Evolutionary conservation across 2,113 vertebrate genomes (phyloP), one percentile per base, ranked within the genome.

Genomic region (Apeltes quadracus): DNA sequence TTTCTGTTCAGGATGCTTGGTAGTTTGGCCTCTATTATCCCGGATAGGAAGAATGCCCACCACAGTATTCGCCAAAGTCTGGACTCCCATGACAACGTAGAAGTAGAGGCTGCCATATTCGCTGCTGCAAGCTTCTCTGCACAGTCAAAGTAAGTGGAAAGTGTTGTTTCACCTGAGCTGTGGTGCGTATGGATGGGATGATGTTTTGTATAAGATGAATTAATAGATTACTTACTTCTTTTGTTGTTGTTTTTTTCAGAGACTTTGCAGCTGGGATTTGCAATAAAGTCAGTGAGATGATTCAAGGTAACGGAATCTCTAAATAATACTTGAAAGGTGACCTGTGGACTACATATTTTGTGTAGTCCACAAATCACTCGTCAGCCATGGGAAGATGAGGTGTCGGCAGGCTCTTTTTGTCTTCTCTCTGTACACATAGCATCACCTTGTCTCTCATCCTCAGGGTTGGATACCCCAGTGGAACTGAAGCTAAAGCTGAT

Each of bases 241-340:
- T n/a, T n/a, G n/a, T 13, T 44, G 2, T 0, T 38, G 1, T 27
- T 2, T 23, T 79, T 94, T 90, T 39, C 82, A 99, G 98, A 90
- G 96, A 98, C 92, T 99, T 99, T 95, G 97, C 97, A 73, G 96
- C 95, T 0, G 97, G 98, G 79, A 98, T 99, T 92, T 99, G 98
- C 91, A 99, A 99, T 91, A 99, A 98, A 94, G 97, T 99, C 92
- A 97, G 96, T 70, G 97, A 99, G 89, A 99, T 99, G 98, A 99
- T 99, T 94, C 97, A 99, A 97, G 98, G 98, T 99, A 94, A 66
- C 6, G 87, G n/a, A 2, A 25, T 22, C 0, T 27, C 1, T 25
- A 5, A 23, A 29, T 11, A 11, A 39, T 29, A 12, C 5, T 18
- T 15, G 63, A 51, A 66, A 53, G n/a, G n/a, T n/a, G n/a, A n/a